These are phyloP conservation scores for Cheilosia grossa DNA, from an alignment of 2,888 invertebrate genomes.

Conservation along the genomic window DNA sequence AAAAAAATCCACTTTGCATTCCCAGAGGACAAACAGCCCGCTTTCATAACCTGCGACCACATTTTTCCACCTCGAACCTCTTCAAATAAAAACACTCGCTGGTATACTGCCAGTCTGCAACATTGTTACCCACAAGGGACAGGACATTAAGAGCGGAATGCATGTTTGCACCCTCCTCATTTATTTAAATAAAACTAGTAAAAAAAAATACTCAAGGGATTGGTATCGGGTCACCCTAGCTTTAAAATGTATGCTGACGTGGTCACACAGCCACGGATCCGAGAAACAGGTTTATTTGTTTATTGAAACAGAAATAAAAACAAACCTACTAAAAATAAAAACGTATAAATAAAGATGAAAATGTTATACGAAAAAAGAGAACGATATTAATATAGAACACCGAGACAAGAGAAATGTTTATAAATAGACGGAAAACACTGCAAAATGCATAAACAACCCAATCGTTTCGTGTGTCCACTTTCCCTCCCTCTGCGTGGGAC, in stretches of 20 bases:
- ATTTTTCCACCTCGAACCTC: no score
- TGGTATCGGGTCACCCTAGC: neutral
- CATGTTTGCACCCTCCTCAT: no score
- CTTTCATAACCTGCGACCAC: no score
- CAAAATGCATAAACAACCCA: slow-evolving; percentile 66
- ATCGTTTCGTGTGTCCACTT: slow-evolving; percentile 34
- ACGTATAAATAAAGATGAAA: slow-evolving; percentile 45
- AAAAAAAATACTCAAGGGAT: slow-evolving; percentile 5
- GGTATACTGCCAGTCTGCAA: no score
- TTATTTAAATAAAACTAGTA: neutral
- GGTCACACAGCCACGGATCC: neutral
- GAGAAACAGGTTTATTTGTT: neutral
- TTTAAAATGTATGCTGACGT: neutral
- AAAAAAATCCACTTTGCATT: no score
- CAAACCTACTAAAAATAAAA: neutral
- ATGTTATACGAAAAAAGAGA: slow-evolving; percentile 15
- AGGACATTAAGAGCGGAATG: no score
- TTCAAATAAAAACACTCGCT: no score
- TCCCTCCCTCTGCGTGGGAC: neutral
- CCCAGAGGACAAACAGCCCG: neutral
- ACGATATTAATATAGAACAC: slow-evolving; percentile 12
- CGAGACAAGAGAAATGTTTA: slow-evolving; percentile 47
- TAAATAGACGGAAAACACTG: slow-evolving; percentile 54
- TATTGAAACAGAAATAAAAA: slow-evolving; percentile 26
- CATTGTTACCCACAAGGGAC: no score